Base-by-base conservation (phyloP, 2,797 vertebrate genomes). In the Xenops minutus region DNA sequence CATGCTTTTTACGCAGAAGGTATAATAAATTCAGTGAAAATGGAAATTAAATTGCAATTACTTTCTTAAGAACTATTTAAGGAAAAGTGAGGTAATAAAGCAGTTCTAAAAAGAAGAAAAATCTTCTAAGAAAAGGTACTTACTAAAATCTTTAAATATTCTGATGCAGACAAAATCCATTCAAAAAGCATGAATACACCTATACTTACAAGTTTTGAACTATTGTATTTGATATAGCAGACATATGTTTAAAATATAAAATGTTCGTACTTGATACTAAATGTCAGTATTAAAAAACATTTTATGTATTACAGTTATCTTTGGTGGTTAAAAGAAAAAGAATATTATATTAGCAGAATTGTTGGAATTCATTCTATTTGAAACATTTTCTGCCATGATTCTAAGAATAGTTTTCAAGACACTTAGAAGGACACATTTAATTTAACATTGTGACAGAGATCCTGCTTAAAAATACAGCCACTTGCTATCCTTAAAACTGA, bases 401-500 rank as follows among this genome's bases (percentile, higher is more conserved):
- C 48, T 72, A 84, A 92, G 62, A 32, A 84, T 78, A 36, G 2
- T 6, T 92, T 89, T 97, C 34, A 75, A 63, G 24, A 95, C 8
- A 56, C 26, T 87, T 77, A 71, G 58, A 95, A 77, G 76, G 54
- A 74, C 52, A 79, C 6, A 18, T 92, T 95, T 94, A 87, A 84
- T 80, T 89, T 76, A 86, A 85, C 66, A 77, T 78, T 87, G 24
- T 88, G 61, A 91, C 30, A 96, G 74, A 78, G 23, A 91, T 74
- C 14, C 6, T 69, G 7, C 76, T 46, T 46, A 46, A 46, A 46
- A 46, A 46, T 46, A 46, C 16, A 82, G 27, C 7, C 26, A 44
- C 14, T 43, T 96, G 37, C 21, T 95, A 8, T 81, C 34, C 36
- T 89, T 94, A 71, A 91, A 43, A 81, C 3, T 61, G 27, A 73